These are phyloP conservation scores for Trachelipus rathkii DNA, from an alignment of 1,140 invertebrate genomes.

Conservation along the genomic window DNA sequence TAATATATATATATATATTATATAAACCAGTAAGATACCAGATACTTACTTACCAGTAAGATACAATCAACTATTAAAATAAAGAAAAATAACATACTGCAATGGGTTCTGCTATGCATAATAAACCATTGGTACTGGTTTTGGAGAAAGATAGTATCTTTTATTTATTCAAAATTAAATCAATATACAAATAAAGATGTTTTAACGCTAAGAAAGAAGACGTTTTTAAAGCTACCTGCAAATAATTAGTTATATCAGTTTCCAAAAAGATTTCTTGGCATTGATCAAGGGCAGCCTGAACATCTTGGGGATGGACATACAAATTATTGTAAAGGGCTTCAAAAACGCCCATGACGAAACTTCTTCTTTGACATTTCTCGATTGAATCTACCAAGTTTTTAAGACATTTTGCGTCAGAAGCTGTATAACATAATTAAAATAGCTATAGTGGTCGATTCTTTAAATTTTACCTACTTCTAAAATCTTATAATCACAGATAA, in stretches of 20 bases:
- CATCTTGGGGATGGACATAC: conserved; percentile 60
- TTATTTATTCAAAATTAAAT: background rate
- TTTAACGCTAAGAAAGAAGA: background rate
- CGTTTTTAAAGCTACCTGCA: conserved; percentile 50
- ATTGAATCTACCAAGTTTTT: conserved; percentile 28
- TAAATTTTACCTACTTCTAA: too few species aligned
- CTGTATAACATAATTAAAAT: background rate
- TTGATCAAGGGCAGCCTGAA: conserved; percentile 68
- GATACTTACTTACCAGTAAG: too few species aligned
- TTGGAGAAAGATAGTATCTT: too few species aligned
- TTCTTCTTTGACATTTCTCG: conserved; percentile 49
- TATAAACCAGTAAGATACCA: too few species aligned
- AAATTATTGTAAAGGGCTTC: conserved; percentile 60
- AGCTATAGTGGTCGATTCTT: too few species aligned
- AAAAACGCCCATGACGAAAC: conserved; percentile 64
- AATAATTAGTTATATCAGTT: conserved; percentile 68
- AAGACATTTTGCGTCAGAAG: background rate
- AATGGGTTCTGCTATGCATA: too few species aligned
- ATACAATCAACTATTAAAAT: too few species aligned
- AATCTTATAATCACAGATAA: too few species aligned
- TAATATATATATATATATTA: too few species aligned
- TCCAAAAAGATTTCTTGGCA: conserved; percentile 67
- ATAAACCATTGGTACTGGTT: too few species aligned
- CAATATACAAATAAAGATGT: background rate
- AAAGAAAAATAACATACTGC: too few species aligned